Evolutionary conservation across 2,888 invertebrate species (phyloP).

Genomic region (Pachydiplax longipennis): DNA sequence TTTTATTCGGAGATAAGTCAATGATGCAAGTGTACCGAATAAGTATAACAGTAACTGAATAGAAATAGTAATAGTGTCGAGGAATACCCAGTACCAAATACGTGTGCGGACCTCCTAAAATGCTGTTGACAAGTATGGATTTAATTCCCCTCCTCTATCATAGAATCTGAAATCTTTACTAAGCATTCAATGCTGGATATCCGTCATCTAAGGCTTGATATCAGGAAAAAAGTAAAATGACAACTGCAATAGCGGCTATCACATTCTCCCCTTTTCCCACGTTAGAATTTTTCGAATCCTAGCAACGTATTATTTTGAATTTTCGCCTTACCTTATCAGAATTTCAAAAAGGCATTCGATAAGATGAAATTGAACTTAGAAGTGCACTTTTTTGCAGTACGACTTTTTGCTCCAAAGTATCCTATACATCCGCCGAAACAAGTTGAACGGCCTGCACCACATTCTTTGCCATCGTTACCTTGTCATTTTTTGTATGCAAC

Average conservation of each 20-base stretch:
- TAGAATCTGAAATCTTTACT: neutral
- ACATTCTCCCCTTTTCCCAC: neutral
- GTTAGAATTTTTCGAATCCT: neutral
- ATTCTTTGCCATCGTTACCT: constrained; percentile 20
- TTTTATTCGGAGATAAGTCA: no score
- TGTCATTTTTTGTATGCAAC: constrained; percentile 20
- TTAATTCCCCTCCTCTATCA: neutral
- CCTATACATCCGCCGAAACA: constrained; percentile 31
- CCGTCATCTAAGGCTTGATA: neutral
- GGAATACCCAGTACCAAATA: no score
- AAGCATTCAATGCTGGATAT: neutral
- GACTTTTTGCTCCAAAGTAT: constrained; percentile 7
- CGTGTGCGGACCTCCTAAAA: no score
- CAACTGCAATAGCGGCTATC: neutral
- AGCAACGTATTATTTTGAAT: neutral
- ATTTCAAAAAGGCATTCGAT: neutral
- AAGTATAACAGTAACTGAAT: no score
- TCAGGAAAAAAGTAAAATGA: neutral
- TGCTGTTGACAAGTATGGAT: no score
- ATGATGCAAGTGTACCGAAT: no score
- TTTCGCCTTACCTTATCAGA: neutral
- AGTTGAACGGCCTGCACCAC: constrained; percentile 20
- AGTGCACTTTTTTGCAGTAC: neutral
- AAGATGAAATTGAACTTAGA: neutral
- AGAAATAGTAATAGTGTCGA: no score